These are phyloP conservation scores for Thelaira solivaga DNA, from an alignment of 2,888 invertebrate genomes.

Conservation along the genomic window DNA sequence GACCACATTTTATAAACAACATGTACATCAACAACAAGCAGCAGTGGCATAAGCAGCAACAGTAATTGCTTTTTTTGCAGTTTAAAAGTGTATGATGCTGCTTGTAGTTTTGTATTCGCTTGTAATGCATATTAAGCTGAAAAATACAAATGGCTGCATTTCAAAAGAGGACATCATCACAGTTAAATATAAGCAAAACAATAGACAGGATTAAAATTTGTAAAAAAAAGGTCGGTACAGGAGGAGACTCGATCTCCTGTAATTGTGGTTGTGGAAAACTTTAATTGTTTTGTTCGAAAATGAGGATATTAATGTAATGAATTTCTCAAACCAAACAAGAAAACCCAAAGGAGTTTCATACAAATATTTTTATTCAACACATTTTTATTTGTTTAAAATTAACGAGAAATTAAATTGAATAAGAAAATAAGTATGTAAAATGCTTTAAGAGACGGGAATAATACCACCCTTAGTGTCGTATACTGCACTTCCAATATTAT, in stretches of 20 bases:
- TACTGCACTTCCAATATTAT: too few relatives aligned
- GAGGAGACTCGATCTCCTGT: not conserved
- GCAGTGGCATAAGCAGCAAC: not conserved
- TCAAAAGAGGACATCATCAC: slow-evolving; percentile 25
- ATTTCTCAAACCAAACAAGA: not conserved
- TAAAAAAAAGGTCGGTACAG: not conserved
- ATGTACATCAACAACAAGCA: slow-evolving; percentile 23
- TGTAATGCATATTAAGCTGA: not conserved
- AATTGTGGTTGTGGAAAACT: slow-evolving; percentile 21
- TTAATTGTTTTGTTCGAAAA: not conserved
- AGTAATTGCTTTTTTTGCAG: slow-evolving; percentile 13
- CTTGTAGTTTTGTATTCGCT: not conserved
- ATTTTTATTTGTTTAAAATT: too few relatives aligned
- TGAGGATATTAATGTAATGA: not conserved
- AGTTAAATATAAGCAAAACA: slow-evolving; percentile 24
- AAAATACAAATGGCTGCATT: slow-evolving; percentile 5
- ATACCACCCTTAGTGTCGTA: too few relatives aligned
- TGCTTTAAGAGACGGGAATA: too few relatives aligned
- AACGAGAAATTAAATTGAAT: too few relatives aligned
- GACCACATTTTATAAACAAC: slow-evolving; percentile 43
- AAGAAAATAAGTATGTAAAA: too few relatives aligned
- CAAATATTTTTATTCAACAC: not conserved
- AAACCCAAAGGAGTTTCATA: not conserved
- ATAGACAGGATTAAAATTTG: slow-evolving; percentile 15
- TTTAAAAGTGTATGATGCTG: slow-evolving; percentile 1